These are phyloP conservation scores for Conopomorpha cramerella DNA, from an alignment of 1,140 invertebrate genomes.

Conservation along the genomic window DNA sequence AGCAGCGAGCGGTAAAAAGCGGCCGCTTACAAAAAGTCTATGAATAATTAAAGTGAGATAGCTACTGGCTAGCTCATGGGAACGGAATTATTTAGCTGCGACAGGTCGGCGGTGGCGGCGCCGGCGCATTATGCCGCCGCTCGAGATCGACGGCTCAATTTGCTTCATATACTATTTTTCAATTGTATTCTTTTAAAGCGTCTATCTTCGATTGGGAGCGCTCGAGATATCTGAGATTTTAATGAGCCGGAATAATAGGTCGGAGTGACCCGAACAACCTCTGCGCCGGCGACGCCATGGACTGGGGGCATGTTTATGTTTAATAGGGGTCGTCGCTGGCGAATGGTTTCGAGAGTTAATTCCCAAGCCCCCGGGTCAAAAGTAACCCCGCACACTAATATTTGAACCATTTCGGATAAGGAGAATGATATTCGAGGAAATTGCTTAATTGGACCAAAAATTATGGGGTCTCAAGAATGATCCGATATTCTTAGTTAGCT, in stretches of 20 bases:
- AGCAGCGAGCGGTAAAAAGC: constrained; percentile 50
- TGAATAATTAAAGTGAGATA: constrained; percentile 60
- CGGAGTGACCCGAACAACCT: constrained; percentile 23
- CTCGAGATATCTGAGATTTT: no score
- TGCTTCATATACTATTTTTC: constrained; percentile 31
- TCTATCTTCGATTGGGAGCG: no score
- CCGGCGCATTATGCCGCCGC: no score
- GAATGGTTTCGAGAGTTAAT: constrained; percentile 39
- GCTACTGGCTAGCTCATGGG: constrained; percentile 53
- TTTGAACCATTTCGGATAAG: constrained; percentile 6
- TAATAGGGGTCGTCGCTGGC: constrained; percentile 44
- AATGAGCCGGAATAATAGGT: constrained; percentile 20
- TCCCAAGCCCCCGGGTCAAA: constrained; percentile 37
- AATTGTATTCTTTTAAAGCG: background rate
- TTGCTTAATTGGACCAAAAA: constrained; percentile 53
- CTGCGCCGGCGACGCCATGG: constrained; percentile 19
- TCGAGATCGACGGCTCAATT: constrained; percentile 52
- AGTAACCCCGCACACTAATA: constrained; percentile 29
- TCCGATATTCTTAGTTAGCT: no score
- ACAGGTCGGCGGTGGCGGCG: constrained; percentile 36
- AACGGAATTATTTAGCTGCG: constrained; percentile 49
- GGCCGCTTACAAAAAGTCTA: constrained; percentile 51
- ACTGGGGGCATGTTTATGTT: constrained; percentile 51
- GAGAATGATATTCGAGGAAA: constrained; percentile 51
- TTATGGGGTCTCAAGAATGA: constrained; percentile 22